Evolutionary conservation across 2,888 invertebrate species (phyloP).

Genomic region (Lycophotia porphyrea): DNA sequence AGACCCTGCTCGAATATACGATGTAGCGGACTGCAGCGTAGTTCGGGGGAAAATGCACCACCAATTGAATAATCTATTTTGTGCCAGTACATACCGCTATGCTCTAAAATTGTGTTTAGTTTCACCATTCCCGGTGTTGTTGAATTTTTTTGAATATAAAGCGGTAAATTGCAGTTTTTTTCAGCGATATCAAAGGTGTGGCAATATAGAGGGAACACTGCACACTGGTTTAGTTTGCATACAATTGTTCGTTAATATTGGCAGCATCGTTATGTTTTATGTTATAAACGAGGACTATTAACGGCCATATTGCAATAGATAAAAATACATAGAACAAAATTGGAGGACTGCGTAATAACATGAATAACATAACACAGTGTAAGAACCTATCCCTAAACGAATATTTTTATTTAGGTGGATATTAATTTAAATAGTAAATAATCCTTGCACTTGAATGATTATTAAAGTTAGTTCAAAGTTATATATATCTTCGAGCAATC

Average conservation of each 20-base stretch:
- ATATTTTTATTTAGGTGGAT: neutral
- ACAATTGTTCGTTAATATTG: slow-evolving; percentile 24
- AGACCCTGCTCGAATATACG: slow-evolving; percentile 69
- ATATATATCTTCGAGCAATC: neutral
- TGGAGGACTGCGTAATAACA: neutral
- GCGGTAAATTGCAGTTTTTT: slow-evolving; percentile 33
- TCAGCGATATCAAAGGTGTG: slow-evolving; percentile 27
- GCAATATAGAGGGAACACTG: neutral
- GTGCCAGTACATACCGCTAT: slow-evolving; percentile 56
- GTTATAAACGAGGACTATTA: slow-evolving; percentile 1
- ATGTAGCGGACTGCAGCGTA: slow-evolving; percentile 62
- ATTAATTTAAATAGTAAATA: neutral
- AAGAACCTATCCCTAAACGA: neutral
- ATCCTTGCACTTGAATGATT: neutral
- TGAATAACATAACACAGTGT: neutral
- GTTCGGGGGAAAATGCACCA: slow-evolving; percentile 75
- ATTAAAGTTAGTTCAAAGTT: neutral
- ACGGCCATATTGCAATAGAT: slow-evolving; percentile 18
- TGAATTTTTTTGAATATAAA: slow-evolving; percentile 17
- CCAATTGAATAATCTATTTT: slow-evolving; percentile 84
- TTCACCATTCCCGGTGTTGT: slow-evolving; percentile 12
- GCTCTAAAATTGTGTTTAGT: slow-evolving; percentile 43
- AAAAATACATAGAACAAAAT: slow-evolving; percentile 3
- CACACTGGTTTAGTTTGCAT: slow-evolving; percentile 28
- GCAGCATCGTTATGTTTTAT: slow-evolving; percentile 34